Evolutionary conservation across 1,140 invertebrate species (phyloP), one percentile per base, ranked within the genome.

Genomic region (Diabrotica undecimpunctata): DNA sequence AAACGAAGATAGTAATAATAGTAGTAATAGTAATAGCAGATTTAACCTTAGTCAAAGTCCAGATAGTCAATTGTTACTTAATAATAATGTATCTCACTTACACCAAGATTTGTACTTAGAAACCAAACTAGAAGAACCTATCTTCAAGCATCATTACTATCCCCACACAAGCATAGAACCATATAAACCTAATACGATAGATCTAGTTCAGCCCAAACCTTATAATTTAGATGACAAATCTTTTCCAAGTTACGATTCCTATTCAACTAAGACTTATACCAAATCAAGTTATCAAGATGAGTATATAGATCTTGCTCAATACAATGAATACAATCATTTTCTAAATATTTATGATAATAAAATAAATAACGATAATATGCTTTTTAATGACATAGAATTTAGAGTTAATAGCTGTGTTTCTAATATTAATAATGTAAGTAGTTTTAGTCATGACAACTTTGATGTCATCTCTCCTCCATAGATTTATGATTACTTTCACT

Each of bases 1-100:
- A 7, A 76, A 77, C 56, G 78, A 79, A 38, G 76, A 77, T 56
- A 77, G 74, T 25, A 79, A 75, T 58, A 76, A 74, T 51, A 77
- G 74, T 62, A 71, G 66, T 57, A 73, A 69, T 46, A 77, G 75
- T 72, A n/a, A n/a, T n/a, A n/a, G n/a, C n/a, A 65, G 77, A 37
- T 77, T 75, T 62, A 75, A 78, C 66, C 68, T 78, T 50, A 75
- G 69, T 69, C 73, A 72, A 55, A 78, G 76, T 36, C 77, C 77
- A 8, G 74, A 77, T 66, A 69, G 62, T 61, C 52, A 64, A 70
- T 13, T 54, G 57, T 25, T 65, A 37, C 8, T 70, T 5, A 75
- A 72, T 56, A 76, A 76, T 57, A 73, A 75, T 53, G 41, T 68
- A 12, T 54, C 58, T 54, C 66, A 66, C 6, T 41, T 67, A 35